These are phyloP conservation scores for Corydoras maculifer DNA, from an alignment of 2,113 vertebrate genomes.

Conservation along the genomic window DNA sequence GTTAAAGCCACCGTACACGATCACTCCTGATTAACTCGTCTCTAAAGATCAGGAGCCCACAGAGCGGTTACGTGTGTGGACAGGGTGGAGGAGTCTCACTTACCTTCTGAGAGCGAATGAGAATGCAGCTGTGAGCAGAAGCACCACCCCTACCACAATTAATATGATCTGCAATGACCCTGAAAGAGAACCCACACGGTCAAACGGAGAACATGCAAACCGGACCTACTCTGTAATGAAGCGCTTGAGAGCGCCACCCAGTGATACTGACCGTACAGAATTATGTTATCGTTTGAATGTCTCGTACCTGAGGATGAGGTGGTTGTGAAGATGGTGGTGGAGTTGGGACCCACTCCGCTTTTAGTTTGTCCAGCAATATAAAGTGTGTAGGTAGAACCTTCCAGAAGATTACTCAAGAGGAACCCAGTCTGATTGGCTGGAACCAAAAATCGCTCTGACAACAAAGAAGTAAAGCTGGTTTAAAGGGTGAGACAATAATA, in stretches of 20 bases:
- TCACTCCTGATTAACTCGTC: no score
- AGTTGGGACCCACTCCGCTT: conserved; percentile 30
- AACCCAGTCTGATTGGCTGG: conserved; percentile 26
- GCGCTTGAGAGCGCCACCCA: no score
- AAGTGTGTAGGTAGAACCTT: conserved; percentile 16
- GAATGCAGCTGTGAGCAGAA: conserved; percentile 22
- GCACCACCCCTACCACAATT: conserved; percentile 5
- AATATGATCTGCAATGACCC: conserved; percentile 4
- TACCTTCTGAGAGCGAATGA: conserved; percentile 32
- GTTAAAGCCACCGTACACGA: background rate
- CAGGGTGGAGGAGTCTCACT: background rate
- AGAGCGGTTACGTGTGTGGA: background rate
- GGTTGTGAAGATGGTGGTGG: conserved; percentile 24
- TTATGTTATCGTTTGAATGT: no score
- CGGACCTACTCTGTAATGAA: no score
- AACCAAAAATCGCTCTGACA: conserved; percentile 8
- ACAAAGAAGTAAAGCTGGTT: background rate
- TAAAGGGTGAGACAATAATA: no score
- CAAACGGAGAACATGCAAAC: no score
- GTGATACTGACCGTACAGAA: no score
- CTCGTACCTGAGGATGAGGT: no score
- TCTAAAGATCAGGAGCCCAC: background rate
- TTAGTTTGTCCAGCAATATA: conserved; percentile 32
- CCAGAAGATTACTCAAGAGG: conserved; percentile 21
- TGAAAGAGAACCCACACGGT: no score